Base-by-base conservation (phyloP, 1,140 invertebrate species). In the Helicorthomorpha holstii region DNA sequence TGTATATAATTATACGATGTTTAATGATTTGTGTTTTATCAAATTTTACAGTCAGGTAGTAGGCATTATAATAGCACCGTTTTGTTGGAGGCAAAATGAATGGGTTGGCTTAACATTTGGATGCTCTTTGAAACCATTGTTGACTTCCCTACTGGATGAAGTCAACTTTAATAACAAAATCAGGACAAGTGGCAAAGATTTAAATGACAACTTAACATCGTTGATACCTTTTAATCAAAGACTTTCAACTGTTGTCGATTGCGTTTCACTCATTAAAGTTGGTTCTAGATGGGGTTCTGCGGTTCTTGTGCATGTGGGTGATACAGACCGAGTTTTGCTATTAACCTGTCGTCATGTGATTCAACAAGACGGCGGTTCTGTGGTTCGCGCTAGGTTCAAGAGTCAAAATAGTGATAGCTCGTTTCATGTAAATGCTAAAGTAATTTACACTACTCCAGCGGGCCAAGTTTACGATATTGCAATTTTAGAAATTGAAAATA, bases 21-120 rank as follows among this genome's bases (percentile, higher is more conserved):
- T n/a, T n/a, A n/a, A n/a, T n/a, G n/a, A n/a, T n/a, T n/a, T n/a
- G n/a, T n/a, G n/a, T n/a, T n/a, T n/a, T n/a, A n/a, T n/a, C n/a
- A n/a, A n/a, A n/a, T n/a, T n/a, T 34, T 16, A 16, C 21, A 46
- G 44, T 4, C 19, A 46, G 12, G 4, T 46, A 7, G 21, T 46
- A 22, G 44, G 44, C 7, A 7, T 46, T 22, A 25, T 46, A 22
- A 25, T 46, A 7, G 19, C 25, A 7, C 44, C 44, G 19, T 46
- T 46, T 46, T 46, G 44, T 46, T 46, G 44, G 44, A 21, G 44
- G 19, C 44, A 46, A 25, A 46, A 46, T 46, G 44, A 46, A 46
- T 46, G 44, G 44, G 44, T 46, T 22, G 44, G 44, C 21, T 25
- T 46, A 12, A 46, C 19, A 12, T 46, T 46, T 46, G 44, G 19